phyloP scores from a whole-genome alignment of 2,888 invertebrate species.

The Byasa hedistus region DNA sequence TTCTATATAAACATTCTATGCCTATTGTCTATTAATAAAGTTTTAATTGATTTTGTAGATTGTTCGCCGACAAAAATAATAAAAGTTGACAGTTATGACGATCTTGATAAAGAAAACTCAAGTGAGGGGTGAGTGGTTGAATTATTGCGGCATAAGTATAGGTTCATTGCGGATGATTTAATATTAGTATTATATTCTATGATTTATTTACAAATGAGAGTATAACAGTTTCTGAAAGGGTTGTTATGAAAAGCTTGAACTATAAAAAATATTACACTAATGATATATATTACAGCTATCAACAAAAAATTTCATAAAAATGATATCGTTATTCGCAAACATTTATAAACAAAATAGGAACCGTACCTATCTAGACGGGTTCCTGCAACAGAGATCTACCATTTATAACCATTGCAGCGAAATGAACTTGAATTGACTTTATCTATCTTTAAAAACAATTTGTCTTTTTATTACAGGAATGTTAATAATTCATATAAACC shows the following conservation, averaged over 20 bases:
- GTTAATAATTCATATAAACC: constrained; percentile 42
- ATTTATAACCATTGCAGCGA: background rate
- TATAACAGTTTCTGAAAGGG: no score
- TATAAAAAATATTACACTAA: no score
- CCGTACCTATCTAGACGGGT: no score
- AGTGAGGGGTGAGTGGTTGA: constrained; percentile 18
- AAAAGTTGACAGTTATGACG: constrained; percentile 8
- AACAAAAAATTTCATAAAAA: no score
- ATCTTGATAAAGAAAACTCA: constrained; percentile 24
- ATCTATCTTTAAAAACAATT: background rate
- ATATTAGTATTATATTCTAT: no score
- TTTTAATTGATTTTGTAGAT: constrained; percentile 8
- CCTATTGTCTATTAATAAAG: background rate
- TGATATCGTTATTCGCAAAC: no score
- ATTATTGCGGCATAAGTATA: background rate
- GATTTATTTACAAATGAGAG: no score
- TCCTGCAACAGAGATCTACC: no score
- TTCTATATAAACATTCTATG: background rate
- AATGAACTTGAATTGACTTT: background rate
- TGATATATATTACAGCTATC: no score
- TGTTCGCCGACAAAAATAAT: constrained; percentile 23
- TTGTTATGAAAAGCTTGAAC: no score
- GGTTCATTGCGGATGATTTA: no score
- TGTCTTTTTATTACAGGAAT: constrained; percentile 33
- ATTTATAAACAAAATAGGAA: no score